phyloP scores from a whole-genome alignment of 2,797 vertebrate genomes.

The Bryconaethiops microstoma region DNA sequence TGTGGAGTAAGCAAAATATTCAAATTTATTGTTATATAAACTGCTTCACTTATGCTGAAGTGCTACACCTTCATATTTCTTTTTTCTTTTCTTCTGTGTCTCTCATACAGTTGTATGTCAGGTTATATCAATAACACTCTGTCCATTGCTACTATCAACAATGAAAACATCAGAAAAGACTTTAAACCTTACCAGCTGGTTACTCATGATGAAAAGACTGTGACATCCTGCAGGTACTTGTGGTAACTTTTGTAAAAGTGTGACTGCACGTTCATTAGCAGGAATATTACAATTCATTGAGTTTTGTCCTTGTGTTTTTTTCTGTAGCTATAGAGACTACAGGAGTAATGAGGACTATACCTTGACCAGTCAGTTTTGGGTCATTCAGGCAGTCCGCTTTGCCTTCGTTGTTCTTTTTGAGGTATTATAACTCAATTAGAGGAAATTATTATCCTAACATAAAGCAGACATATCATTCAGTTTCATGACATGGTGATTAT shows the following conservation, averaged over 20 bases:
- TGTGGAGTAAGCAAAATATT: constrained; percentile 76
- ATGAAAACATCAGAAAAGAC: constrained; percentile 64
- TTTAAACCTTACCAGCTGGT: constrained; percentile 57
- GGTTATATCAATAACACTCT: constrained; percentile 92
- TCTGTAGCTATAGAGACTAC: constrained; percentile 82
- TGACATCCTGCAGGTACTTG: constrained; percentile 85
- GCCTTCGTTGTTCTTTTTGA: constrained; percentile 93
- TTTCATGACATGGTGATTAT: not conserved
- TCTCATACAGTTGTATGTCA: constrained; percentile 80
- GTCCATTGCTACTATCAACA: constrained; percentile 75
- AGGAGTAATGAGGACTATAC: constrained; percentile 78
- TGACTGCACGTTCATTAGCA: not conserved
- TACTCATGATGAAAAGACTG: constrained; percentile 57
- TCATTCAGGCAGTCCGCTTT: constrained; percentile 88
- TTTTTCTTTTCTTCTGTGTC: not conserved
- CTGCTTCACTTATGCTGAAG: not conserved
- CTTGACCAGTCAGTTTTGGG: constrained; percentile 87
- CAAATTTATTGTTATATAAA: not conserved
- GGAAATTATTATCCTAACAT: constrained; percentile 18
- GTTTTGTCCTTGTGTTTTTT: not conserved
- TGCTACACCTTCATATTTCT: not conserved
- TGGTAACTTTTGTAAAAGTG: not conserved
- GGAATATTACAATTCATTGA: not conserved
- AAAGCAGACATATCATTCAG: not conserved
- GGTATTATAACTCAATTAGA: constrained; percentile 66